Evolutionary conservation across 2,888 invertebrate species (phyloP), one percentile per base, ranked within the genome.

Genomic region (Doris montereyensis): DNA sequence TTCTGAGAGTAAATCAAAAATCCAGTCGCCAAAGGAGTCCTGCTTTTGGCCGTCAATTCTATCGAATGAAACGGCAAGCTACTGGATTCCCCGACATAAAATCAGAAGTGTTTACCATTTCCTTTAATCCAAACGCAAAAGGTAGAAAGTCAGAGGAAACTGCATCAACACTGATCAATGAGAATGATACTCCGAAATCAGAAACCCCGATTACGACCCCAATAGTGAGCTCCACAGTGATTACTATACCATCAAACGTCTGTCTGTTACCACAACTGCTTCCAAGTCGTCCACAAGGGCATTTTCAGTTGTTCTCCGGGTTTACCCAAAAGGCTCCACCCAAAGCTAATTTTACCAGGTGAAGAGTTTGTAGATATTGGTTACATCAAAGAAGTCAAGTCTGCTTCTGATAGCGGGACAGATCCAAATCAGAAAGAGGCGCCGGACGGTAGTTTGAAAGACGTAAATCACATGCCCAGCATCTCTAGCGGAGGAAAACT

Each of bases 191-290:
- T 21, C n/a, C n/a, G 82, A 81, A 32, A 71, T 73, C 32, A 57
- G 52, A 41, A 57, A 32, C 65, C 28, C 32, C 35, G n/a, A 32
- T 28, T 84, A 79, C 75, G 85, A 85, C 30, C 79, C 83, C 0
- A 77, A 82, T 60, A 81, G 83, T 62, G 85, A 86, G 32, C 65
- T 82, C 0, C 83, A 81, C 35, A 84, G 82, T 68, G 86, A 86
- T 60, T 81, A 83, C 57, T 85, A 82, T 78, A 81, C 80, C 68
- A 79, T 84, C n/a, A 85, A 84, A 74, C 79, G 85, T 17, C 62
- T 84, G 21, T 68, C 70, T 24, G 35, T 79, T 41, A 41, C 75
- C 4, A 70, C 75, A 21, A 57, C 41, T 26, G 35, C 68, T 26
- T 34, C 58, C 1, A 26, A 26, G 0, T n/a, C n/a, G 17, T n/a